A percentile compares a stretch with the other conserved stretches of the same genome.
phyloP scores from a whole-genome alignment of 2,797 vertebrate species.

The Diglossa cyanea region DNA sequence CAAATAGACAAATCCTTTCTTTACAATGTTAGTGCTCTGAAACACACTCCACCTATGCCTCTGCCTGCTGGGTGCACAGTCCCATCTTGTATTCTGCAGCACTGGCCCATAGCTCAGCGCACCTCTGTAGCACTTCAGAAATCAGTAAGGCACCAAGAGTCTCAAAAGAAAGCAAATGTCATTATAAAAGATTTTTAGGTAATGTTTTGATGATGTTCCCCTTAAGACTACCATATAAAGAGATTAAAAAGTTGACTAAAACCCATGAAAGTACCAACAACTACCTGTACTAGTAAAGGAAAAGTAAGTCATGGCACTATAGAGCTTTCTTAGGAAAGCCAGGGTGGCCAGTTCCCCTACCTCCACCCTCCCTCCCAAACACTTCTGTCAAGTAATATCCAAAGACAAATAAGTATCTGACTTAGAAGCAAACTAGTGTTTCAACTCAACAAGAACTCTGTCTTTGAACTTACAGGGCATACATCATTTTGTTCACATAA shows the following conservation, averaged over 20 bases:
- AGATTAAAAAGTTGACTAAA: background rate
- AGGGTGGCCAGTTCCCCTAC: background rate
- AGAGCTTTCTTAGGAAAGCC: background rate
- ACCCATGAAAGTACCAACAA: background rate
- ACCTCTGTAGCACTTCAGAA: background rate
- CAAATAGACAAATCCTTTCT: background rate
- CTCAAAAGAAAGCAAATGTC: background rate
- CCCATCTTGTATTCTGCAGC: background rate
- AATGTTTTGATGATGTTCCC: background rate
- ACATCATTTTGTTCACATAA: background rate
- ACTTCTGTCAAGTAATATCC: background rate
- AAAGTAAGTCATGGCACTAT: rapidly evolving
- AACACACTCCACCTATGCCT: rapidly evolving
- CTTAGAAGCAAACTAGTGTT: background rate
- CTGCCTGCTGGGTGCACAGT: background rate
- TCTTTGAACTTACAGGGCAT: background rate
- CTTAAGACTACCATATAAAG: background rate
- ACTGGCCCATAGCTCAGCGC: background rate
- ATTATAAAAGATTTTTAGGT: background rate
- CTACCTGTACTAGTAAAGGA: background rate
- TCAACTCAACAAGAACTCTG: background rate
- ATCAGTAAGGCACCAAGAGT: background rate
- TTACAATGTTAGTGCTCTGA: background rate
- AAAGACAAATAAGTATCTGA: background rate
- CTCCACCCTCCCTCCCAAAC: background rate